phyloP scores from a whole-genome alignment of 2,113 vertebrate species.

The Uropsilus gracilis region DNA sequence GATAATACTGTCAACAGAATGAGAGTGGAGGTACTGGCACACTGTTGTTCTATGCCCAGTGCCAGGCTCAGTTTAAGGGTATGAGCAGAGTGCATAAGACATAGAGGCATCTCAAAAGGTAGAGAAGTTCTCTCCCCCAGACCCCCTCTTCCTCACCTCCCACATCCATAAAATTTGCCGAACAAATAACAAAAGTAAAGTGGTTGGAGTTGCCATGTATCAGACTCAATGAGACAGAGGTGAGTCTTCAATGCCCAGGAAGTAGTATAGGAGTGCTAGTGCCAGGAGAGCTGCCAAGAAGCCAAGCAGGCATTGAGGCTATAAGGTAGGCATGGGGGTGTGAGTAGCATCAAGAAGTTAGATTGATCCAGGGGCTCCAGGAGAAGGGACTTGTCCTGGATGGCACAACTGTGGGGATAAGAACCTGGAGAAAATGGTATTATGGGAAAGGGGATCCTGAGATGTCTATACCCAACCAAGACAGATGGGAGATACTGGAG shows the following conservation, averaged over 20 bases:
- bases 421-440: no score
- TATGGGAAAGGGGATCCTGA: accelerated
- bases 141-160: accelerated
- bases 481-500: neutral
- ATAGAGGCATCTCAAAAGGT: neutral
- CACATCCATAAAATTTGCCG: neutral
- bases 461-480: neutral
- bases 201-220: neutral
- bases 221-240: neutral
- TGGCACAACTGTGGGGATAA: neutral
- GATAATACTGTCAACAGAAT: neutral
- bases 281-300: accelerated
- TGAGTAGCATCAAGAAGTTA: neutral
- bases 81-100: neutral
- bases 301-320: neutral
- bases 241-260: neutral
- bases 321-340: neutral
- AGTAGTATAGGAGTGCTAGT: accelerated
- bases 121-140: no score
- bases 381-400: accelerated
- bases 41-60: no score
- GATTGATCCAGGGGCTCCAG: neutral
- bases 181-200: neutral
- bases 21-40: neutral
- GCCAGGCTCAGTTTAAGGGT: neutral